Conservation (phyloP, 2,797 vertebrate species). For the Melanotaenia maccullochi region DNA sequence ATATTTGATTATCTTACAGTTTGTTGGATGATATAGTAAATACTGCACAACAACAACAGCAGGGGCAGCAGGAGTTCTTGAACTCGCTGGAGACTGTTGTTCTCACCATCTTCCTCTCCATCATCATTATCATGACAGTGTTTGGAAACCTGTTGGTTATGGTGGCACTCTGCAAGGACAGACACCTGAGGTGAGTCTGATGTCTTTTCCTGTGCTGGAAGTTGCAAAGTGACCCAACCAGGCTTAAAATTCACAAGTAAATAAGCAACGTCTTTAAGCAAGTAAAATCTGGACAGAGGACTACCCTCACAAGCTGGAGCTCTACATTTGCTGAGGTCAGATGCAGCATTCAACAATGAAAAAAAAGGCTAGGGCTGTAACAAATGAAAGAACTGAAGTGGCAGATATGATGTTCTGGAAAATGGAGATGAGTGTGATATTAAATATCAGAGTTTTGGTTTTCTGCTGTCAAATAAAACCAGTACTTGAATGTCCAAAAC, state of each 20-base stretch:
- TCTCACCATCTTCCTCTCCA: constrained; percentile 80
- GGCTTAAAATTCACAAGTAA: neutral
- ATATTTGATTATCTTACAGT: constrained; percentile 52
- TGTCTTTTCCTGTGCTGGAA: neutral
- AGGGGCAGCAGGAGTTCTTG: constrained; percentile 66
- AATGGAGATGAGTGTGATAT: neutral
- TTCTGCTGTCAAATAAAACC: neutral
- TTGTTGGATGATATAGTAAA: constrained; percentile 75
- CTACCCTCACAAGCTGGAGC: neutral
- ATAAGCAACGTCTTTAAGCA: neutral
- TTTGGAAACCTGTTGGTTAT: constrained; percentile 87
- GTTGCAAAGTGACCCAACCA: neutral
- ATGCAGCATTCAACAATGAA: neutral
- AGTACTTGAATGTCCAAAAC: neutral
- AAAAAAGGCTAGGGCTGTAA: neutral
- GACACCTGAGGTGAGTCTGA: constrained; percentile 80
- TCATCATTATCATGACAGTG: constrained; percentile 85
- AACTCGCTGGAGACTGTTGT: constrained; percentile 73
- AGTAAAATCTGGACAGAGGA: neutral
- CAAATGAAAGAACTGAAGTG: neutral
- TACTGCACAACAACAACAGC: constrained; percentile 52
- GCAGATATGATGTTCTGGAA: neutral
- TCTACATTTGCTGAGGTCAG: neutral
- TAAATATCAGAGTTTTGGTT: neutral
- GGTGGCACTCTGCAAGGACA: constrained; percentile 87